These are phyloP conservation scores for Stegodyphus mimosarum DNA, from an alignment of 1,140 invertebrate genomes.

Conservation along the genomic window DNA sequence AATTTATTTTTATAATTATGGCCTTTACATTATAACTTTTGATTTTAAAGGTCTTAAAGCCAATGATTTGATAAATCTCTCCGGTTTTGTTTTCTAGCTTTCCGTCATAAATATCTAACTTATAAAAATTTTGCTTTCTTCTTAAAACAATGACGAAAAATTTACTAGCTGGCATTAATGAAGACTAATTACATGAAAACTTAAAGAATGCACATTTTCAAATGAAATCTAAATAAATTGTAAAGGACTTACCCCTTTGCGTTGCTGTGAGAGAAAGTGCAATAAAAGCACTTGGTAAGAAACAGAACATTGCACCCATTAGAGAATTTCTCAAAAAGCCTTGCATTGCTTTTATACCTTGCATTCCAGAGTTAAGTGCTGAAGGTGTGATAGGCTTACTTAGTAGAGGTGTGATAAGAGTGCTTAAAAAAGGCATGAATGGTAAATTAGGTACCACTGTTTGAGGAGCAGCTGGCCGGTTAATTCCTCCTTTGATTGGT, in stretches of 20 bases:
- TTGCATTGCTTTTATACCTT: conserved; percentile 61
- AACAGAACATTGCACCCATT: conserved; percentile 54
- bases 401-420: conserved; percentile 38
- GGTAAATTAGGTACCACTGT: conserved; percentile 52
- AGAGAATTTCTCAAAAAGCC: conserved; percentile 56
- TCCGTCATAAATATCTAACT: no score
- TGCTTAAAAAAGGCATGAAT: conserved; percentile 53
- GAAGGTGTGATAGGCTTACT: conserved; percentile 46
- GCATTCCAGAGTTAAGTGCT: conserved; percentile 51
- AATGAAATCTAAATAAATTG: background rate
- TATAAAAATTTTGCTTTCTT: no score
- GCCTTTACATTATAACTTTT: no score
- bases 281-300: conserved; percentile 57
- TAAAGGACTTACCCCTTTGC: conserved; percentile 49
- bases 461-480: conserved; percentile 1
- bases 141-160: no score
- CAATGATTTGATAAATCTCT: no score
- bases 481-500: conserved; percentile 26
- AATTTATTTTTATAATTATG: no score
- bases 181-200: no score
- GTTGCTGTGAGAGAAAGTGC: conserved; percentile 49
- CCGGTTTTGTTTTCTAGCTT: no score
- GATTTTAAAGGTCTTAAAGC: no score
- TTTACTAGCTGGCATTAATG: no score
- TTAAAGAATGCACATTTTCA: no score